Conservation (phyloP, 1,140 invertebrate species). For the Aphaenogaster floridana region DNA sequence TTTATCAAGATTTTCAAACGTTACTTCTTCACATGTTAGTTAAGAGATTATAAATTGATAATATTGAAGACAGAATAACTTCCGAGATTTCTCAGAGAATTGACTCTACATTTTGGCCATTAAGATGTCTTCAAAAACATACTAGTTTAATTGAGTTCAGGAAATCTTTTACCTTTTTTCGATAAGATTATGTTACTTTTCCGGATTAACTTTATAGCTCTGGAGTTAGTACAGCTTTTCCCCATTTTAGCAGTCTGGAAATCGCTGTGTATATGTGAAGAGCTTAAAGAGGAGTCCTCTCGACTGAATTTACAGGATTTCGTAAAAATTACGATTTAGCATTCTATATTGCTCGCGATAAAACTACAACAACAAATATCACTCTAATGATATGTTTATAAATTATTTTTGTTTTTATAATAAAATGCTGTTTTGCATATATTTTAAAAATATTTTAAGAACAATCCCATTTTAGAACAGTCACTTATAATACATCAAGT, state of each 20-base stretch:
- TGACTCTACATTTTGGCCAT: not conserved
- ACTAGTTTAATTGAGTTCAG: constrained; percentile 9
- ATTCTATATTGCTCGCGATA: not conserved
- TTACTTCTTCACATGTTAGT: not conserved
- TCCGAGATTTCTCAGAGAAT: not conserved
- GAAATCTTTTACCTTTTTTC: constrained; percentile 8
- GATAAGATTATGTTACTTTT: not conserved
- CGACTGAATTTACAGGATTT: not conserved
- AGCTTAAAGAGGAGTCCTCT: constrained; percentile 2
- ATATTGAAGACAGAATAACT: not conserved
- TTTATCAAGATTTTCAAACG: not conserved
- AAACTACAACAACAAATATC: not conserved
- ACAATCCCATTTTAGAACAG: not conserved
- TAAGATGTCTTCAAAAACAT: not conserved
- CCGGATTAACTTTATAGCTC: constrained; percentile 10
- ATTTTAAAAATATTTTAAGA: not conserved
- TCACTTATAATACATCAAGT: not conserved
- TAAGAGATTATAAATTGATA: not conserved
- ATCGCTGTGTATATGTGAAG: not conserved
- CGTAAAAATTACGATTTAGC: constrained; percentile 21
- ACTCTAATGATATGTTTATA: not conserved
- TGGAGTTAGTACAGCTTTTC: not conserved
- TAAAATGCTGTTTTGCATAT: not conserved
- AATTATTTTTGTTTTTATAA: not conserved
- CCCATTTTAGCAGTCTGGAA: not conserved